Evolutionary conservation across 2,113 vertebrate genomes (phyloP).

Genomic region (Nestor notabilis): DNA sequence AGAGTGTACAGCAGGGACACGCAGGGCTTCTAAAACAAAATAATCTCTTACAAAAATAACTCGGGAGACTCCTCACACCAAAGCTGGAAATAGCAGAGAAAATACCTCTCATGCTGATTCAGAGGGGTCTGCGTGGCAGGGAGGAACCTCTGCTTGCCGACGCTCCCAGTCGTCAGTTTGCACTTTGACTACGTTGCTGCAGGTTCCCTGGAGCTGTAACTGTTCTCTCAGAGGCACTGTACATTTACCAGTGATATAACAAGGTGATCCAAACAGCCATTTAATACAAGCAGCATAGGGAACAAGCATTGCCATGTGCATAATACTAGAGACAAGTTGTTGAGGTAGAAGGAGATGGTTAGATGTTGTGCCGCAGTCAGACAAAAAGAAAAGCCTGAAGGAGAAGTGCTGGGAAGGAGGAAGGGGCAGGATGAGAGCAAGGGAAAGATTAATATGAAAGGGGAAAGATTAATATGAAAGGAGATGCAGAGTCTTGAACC

Average conservation of each 20-base stretch:
- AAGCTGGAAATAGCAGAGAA: slow-evolving; percentile 64
- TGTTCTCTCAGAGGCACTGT: not conserved
- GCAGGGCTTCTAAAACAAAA: not conserved
- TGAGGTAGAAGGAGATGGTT: not conserved
- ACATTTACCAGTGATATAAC: not conserved
- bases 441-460: not conserved
- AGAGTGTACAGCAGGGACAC: not conserved
- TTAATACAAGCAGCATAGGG: not conserved
- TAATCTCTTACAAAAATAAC: slow-evolving; percentile 23
- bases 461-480: not conserved
- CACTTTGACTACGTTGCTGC: not conserved
- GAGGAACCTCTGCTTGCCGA: not conserved
- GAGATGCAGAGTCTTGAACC: not conserved
- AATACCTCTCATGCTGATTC: slow-evolving; percentile 8
- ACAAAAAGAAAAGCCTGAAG: not conserved
- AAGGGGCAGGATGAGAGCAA: not conserved
- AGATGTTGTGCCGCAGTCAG: rapidly evolving
- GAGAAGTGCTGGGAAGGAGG: not conserved
- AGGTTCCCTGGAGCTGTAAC: not conserved
- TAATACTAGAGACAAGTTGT: not conserved
- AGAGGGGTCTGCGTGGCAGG: not conserved
- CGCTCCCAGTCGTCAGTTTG: not conserved
- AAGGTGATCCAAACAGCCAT: slow-evolving; percentile 12
- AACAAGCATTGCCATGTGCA: not conserved
- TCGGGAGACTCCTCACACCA: slow-evolving; percentile 37